A percentile compares a stretch with the other conserved stretches of the same genome.
These are phyloP conservation scores for Allophyes oxyacanthae DNA, from an alignment of 2,888 invertebrate genomes.

Conservation along the genomic window DNA sequence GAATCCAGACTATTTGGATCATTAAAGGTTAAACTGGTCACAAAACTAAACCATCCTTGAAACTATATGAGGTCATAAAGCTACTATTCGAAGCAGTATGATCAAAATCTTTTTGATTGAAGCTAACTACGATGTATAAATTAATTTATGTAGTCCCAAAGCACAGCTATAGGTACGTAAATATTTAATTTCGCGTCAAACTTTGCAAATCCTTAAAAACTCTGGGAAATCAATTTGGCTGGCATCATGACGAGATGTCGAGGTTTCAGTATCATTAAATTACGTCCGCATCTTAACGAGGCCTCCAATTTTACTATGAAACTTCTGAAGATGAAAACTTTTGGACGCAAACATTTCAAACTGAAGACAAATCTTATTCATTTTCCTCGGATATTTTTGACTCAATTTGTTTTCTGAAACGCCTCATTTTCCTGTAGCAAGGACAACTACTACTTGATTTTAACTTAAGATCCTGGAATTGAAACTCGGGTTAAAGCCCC, in stretches of 20 bases:
- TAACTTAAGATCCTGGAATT: no score
- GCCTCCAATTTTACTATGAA: conserved; percentile 23
- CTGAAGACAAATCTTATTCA: conserved; percentile 10
- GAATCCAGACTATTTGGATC: no score
- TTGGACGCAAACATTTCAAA: conserved; percentile 28
- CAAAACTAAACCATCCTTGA: no score
- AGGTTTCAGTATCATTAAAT: conserved; percentile 39
- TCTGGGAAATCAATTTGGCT: conserved; percentile 34
- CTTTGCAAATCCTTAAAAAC: conserved; percentile 20
- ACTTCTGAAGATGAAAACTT: conserved; percentile 24
- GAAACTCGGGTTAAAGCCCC: no score
- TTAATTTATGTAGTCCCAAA: conserved; percentile 24
- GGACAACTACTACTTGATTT: no score
- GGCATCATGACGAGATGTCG: conserved; percentile 19
- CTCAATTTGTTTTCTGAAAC: conserved; percentile 15
- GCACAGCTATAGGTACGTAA: conserved; percentile 11
- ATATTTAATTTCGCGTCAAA: conserved; percentile 26
- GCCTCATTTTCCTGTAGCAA: conserved; percentile 12
- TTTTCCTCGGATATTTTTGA: conserved; percentile 24
- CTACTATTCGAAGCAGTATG: no score
- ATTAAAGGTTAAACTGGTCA: no score
- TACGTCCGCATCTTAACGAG: conserved; percentile 34
- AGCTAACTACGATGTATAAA: not conserved
- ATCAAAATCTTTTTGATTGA: no score
- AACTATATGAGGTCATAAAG: no score